phyloP scores from a whole-genome alignment of 2,888 invertebrate species.

The Drosophila affinis region DNA sequence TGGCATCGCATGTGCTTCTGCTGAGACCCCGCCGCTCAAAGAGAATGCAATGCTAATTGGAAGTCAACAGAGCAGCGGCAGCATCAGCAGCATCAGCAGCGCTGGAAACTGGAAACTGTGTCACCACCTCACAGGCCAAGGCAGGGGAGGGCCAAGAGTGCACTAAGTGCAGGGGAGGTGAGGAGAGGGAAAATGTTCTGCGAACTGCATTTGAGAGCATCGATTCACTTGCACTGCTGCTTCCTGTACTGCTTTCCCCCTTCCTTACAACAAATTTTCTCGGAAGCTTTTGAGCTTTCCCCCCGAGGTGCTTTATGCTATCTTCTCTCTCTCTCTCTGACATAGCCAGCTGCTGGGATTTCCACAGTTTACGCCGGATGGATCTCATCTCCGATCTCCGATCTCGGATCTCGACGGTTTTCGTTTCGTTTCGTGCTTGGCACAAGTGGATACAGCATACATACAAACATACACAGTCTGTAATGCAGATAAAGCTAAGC shows the following conservation, averaged over 20 bases:
- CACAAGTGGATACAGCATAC: slow-evolving; percentile 73
- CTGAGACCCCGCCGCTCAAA: neutral
- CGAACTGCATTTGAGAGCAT: neutral
- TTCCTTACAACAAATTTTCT: neutral
- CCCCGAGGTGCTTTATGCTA: neutral
- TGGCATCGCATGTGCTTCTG: neutral
- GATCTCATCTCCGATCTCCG: slow-evolving; percentile 24
- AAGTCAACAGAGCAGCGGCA: slow-evolving; percentile 30
- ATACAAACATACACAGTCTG: slow-evolving; percentile 32
- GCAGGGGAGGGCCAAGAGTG: slow-evolving; percentile 22
- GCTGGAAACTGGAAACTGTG: slow-evolving; percentile 30
- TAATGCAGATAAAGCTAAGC: slow-evolving; percentile 57
- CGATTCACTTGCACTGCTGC: neutral
- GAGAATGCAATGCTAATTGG: slow-evolving; percentile 31
- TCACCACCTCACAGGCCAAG: slow-evolving; percentile 38
- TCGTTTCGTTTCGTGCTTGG: slow-evolving; percentile 67
- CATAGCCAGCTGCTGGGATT: neutral
- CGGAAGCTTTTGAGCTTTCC: neutral
- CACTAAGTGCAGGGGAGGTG: neutral
- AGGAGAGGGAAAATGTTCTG: neutral
- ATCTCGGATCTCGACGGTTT: slow-evolving; percentile 24
- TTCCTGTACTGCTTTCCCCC: no score
- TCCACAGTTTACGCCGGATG: slow-evolving; percentile 27
- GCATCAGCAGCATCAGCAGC: neutral
- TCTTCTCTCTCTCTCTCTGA: neutral